Conservation (phyloP, 2,888 invertebrate species). For the Galerucella pusilla region DNA sequence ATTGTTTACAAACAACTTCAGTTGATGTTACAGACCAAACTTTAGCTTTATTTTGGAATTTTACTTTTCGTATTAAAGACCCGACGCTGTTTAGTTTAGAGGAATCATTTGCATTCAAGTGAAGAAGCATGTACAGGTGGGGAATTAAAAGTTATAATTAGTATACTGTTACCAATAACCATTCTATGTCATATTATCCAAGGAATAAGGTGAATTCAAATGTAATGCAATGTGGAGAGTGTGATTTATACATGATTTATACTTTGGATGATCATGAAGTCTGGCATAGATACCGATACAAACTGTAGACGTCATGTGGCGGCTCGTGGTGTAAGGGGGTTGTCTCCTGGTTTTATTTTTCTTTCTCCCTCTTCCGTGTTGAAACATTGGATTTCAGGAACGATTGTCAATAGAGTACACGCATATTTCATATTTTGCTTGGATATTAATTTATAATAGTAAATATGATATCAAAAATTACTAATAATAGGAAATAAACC, state of each 20-base stretch:
- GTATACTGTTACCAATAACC: not conserved
- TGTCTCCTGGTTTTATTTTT: too few species aligned
- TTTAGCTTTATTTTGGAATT: not conserved
- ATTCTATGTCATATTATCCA: not conserved
- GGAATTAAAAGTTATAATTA: not conserved
- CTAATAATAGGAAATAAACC: too few species aligned
- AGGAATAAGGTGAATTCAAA: not conserved
- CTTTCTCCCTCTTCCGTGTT: too few species aligned
- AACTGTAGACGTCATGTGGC: too few species aligned
- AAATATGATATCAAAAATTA: too few species aligned
- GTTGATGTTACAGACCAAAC: not conserved
- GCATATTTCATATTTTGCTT: too few species aligned
- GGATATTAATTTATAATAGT: too few species aligned
- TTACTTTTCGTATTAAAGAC: not conserved
- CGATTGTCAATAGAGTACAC: too few species aligned
- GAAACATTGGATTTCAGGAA: too few species aligned
- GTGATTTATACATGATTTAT: not conserved
- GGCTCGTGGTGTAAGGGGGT: too few species aligned
- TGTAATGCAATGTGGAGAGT: not conserved
- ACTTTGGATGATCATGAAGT: too few species aligned
- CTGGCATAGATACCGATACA: too few species aligned
- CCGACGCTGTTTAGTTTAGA: not conserved
- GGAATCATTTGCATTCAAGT: slow-evolving; percentile 4
- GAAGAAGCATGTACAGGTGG: not conserved
- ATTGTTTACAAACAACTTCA: slow-evolving; percentile 8